Percentiles rank a stretch among this genome's conserved stretches.
These are phyloP conservation scores for Ochropleura plecta DNA, from an alignment of 2,888 invertebrate genomes.

Conservation along the genomic window DNA sequence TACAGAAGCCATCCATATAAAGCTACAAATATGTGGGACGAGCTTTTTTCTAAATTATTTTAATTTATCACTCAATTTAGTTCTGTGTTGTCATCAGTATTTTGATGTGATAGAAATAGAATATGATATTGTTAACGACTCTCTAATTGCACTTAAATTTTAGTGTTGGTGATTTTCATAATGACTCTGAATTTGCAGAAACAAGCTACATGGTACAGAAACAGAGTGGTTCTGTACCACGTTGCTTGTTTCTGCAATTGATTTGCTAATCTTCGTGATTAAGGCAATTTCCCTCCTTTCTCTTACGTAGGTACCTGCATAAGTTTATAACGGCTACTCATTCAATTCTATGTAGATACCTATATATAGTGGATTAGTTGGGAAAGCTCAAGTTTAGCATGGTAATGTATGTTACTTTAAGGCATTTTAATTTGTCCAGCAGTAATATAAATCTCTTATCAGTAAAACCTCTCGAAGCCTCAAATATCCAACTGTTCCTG, in stretches of 20 bases:
- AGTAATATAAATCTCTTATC: neutral
- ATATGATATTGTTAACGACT: constrained; percentile 37
- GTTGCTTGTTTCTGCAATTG: neutral
- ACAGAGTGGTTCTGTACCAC: neutral
- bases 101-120: constrained; percentile 17
- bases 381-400: neutral
- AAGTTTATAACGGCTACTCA: neutral
- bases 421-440: neutral
- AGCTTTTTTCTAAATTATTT: constrained; percentile 7
- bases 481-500: constrained; percentile 16
- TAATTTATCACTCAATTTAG: constrained; percentile 13
- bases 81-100: constrained; percentile 27
- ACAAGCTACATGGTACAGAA: no score
- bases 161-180: neutral
- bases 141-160: constrained; percentile 45
- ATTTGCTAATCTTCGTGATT: constrained; percentile 23
- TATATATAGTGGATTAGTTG: neutral
- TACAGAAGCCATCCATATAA: constrained; percentile 30
- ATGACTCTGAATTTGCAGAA: constrained; percentile 5
- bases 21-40: constrained; percentile 31
- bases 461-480: neutral
- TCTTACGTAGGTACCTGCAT: neutral
- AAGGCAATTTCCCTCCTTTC: constrained; percentile 14
- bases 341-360: neutral
- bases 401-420: neutral